phyloP scores from a whole-genome alignment of 2,888 invertebrate species.

The Phragmatobia fuliginosa region DNA sequence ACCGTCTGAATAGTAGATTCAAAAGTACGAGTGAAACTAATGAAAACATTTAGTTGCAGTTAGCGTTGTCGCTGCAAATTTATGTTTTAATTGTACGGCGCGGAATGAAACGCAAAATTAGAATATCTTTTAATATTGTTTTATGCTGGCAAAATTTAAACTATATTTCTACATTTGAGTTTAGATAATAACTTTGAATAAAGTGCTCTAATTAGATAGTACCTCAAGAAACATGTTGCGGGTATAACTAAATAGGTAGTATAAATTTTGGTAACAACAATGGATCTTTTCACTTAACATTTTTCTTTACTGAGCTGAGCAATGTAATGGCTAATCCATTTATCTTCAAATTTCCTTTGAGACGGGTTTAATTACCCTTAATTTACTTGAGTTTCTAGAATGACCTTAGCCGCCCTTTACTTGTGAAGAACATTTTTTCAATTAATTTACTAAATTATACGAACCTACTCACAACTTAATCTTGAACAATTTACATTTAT shows the following conservation, averaged over 20 bases:
- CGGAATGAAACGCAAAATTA: slow-evolving; percentile 39
- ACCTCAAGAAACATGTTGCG: slow-evolving; percentile 6
- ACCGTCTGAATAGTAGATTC: slow-evolving; percentile 45
- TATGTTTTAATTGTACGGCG: slow-evolving; percentile 45
- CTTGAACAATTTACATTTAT: slow-evolving; percentile 17
- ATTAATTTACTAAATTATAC: slow-evolving; percentile 19
- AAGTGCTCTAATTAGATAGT: slow-evolving; percentile 16
- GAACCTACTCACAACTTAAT: slow-evolving; percentile 3
- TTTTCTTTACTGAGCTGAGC: background rate
- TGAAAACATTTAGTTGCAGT: slow-evolving; percentile 57
- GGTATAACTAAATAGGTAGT: too few relatives aligned
- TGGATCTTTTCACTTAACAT: background rate
- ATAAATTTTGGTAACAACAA: background rate
- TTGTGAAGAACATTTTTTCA: slow-evolving; percentile 15
- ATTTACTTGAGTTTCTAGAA: slow-evolving; percentile 3
- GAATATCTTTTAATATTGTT: slow-evolving; percentile 36
- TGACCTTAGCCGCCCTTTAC: slow-evolving; percentile 6
- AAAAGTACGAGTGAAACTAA: slow-evolving; percentile 54
- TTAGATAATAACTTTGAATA: slow-evolving; percentile 13
- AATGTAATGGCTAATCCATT: slow-evolving; percentile 3
- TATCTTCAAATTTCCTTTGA: slow-evolving; percentile 6
- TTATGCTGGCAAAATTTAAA: slow-evolving; percentile 24
- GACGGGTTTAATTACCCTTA: slow-evolving; percentile 12
- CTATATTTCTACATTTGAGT: slow-evolving; percentile 20
- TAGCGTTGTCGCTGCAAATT: slow-evolving; percentile 51